phyloP scores from a whole-genome alignment of 2,888 invertebrate genomes.

The Hypena proboscidalis region DNA sequence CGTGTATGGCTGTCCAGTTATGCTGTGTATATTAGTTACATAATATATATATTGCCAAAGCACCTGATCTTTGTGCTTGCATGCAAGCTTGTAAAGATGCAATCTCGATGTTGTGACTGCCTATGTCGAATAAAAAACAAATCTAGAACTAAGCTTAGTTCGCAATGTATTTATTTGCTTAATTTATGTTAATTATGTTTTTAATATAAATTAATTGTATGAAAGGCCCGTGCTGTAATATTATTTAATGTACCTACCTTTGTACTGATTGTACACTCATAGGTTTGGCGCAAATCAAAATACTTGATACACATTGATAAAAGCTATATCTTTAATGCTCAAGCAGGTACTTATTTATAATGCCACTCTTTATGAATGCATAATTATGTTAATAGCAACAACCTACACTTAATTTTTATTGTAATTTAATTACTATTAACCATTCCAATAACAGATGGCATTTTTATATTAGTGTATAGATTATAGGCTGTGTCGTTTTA shows the following conservation, averaged over 20 bases:
- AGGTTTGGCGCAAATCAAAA: too few relatives aligned
- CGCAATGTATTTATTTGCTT: too few relatives aligned
- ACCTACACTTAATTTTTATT: slow-evolving; percentile 6
- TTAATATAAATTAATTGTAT: too few relatives aligned
- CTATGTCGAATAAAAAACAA: too few relatives aligned
- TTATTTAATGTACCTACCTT: too few relatives aligned
- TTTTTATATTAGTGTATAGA: slow-evolving; percentile 28
- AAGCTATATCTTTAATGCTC: too few relatives aligned
- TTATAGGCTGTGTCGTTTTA: slow-evolving; percentile 35
- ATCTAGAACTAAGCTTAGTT: too few relatives aligned
- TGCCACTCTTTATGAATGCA: neutral
- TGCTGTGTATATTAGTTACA: slow-evolving; percentile 14
- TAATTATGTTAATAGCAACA: neutral
- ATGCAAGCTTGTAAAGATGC: neutral
- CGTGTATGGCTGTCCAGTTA: slow-evolving; percentile 5
- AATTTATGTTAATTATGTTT: too few relatives aligned
- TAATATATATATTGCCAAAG: neutral
- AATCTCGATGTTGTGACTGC: too few relatives aligned
- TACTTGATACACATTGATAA: slow-evolving; percentile 6
- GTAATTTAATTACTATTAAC: slow-evolving; percentile 18
- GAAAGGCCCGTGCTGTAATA: too few relatives aligned
- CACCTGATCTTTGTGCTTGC: neutral
- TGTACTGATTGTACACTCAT: too few relatives aligned
- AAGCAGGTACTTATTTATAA: neutral
- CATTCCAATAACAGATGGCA: slow-evolving; percentile 36